Conservation (phyloP, 2,113 vertebrate species). For the Indicator maculatus region DNA sequence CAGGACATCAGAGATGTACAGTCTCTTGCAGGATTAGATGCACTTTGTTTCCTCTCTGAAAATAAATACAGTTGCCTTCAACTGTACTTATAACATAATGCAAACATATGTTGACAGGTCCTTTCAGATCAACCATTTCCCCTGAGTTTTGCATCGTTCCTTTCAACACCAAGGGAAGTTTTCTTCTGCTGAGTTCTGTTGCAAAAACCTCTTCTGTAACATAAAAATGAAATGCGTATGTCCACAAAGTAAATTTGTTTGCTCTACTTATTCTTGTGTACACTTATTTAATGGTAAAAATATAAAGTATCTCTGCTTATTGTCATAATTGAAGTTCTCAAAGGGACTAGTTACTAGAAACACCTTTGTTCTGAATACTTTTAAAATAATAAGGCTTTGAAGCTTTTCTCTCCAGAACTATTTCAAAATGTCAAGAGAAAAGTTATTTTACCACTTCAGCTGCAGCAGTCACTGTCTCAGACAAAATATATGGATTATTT, state of each 20-base stretch:
- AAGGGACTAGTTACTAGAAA: not conserved
- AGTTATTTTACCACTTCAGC: not conserved
- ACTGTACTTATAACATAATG: not conserved
- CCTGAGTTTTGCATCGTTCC: not conserved
- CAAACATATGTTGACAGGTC: not conserved
- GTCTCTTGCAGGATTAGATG: not conserved
- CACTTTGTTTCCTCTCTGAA: not conserved
- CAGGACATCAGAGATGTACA: not conserved
- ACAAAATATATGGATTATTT: constrained; percentile 6
- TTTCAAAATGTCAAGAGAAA: constrained; percentile 14
- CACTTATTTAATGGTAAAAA: not conserved
- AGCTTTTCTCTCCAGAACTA: not conserved
- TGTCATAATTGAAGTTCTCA: not conserved
- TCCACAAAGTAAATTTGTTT: not conserved
- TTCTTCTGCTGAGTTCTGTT: not conserved
- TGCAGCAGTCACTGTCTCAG: not conserved
- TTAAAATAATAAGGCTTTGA: not conserved
- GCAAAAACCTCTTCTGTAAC: not conserved
- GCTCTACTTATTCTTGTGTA: not conserved
- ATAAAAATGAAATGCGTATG: not conserved
- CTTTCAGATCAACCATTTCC: not conserved
- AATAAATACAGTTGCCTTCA: not conserved
- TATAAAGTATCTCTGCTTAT: not conserved
- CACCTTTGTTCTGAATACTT: not conserved
- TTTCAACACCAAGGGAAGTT: not conserved